Conservation (phyloP, 2,113 vertebrate genomes). For the Oxyura jamaicensis region DNA sequence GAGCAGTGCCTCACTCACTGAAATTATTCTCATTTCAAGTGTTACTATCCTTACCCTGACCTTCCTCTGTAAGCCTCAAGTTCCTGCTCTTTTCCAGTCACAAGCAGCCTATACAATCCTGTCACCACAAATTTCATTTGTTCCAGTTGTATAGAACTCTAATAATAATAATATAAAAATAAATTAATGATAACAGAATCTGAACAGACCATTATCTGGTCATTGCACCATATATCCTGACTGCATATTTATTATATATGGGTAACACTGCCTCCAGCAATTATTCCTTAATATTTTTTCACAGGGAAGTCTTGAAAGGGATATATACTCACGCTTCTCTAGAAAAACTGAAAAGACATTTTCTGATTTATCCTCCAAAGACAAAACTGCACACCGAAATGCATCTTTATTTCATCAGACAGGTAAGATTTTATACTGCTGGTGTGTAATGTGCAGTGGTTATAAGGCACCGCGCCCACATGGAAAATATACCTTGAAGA, state of each 20-base stretch:
- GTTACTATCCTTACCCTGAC: neutral
- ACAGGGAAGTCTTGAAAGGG: neutral
- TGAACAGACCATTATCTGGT: accelerated
- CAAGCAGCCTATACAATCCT: neutral
- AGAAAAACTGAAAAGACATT: neutral
- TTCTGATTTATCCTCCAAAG: neutral
- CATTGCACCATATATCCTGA: neutral
- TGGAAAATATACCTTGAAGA: neutral
- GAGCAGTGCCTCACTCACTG: neutral
- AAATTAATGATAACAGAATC: neutral
- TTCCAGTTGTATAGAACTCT: neutral
- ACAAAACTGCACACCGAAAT: neutral
- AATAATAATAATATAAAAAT: neutral
- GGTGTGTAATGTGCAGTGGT: neutral
- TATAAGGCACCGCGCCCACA: neutral
- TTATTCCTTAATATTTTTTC: neutral
- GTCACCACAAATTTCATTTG: neutral
- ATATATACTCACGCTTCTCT: neutral
- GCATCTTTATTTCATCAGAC: neutral
- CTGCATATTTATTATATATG: neutral
- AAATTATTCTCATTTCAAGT: neutral
- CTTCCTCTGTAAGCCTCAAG: neutral
- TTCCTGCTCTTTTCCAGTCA: neutral
- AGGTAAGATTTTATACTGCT: neutral
- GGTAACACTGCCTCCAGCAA: neutral